Evolutionary conservation across 2,113 vertebrate genomes (phyloP).

Genomic region (Microcebus tavaratra): DNA sequence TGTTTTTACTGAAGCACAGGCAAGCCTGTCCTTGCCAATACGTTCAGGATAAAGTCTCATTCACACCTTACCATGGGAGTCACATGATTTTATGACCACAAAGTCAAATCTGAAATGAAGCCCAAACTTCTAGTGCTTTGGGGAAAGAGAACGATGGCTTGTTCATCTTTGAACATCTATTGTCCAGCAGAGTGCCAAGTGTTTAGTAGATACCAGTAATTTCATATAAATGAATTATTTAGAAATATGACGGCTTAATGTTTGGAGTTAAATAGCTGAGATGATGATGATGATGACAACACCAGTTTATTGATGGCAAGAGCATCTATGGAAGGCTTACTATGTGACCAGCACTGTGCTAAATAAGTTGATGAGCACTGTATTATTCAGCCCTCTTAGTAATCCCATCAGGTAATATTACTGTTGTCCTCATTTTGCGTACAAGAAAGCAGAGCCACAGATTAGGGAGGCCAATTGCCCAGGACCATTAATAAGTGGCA

Average conservation of each 20-base stretch:
- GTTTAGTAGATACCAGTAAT: background rate
- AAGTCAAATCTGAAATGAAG: background rate
- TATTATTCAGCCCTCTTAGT: background rate
- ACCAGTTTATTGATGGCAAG: background rate
- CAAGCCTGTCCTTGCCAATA: background rate
- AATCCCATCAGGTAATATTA: background rate
- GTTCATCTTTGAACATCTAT: background rate
- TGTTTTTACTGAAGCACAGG: background rate
- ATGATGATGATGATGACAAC: background rate
- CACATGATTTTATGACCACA: background rate
- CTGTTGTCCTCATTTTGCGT: background rate
- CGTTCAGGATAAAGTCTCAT: background rate
- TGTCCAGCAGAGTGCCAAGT: background rate
- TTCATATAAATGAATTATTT: background rate
- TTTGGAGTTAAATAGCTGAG: background rate
- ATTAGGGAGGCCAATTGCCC: background rate
- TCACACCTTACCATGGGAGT: background rate
- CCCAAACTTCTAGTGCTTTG: background rate
- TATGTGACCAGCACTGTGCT: background rate
- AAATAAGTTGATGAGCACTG: background rate
- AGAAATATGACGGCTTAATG: background rate
- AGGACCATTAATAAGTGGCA: background rate
- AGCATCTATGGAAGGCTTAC: background rate
- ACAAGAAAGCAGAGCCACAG: background rate
- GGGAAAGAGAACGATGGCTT: background rate